Evolutionary conservation across 2,888 invertebrate genomes (phyloP), one percentile per base, ranked within the genome.

Genomic region (Rotaria magnacalcarata): DNA sequence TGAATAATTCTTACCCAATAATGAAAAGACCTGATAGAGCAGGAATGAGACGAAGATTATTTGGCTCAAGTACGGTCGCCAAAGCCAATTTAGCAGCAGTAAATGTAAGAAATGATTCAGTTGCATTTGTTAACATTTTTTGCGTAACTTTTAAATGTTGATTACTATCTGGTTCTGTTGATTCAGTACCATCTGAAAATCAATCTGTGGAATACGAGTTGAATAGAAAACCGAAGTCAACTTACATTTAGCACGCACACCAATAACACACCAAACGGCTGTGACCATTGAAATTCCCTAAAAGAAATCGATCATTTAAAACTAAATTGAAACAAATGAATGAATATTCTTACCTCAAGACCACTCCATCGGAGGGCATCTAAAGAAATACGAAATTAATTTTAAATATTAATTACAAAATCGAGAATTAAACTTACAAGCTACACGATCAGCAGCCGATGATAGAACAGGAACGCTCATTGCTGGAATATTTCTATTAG

Each of bases 361-460:
- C 80, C 80, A 47, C 47, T 80, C 47, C 47, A 80, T 43, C 80
- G 80, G 7, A 80, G 47, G 0, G 80, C 80, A 80, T 80, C 67
- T 67, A 41, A 67, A 67, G 4, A 67, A 16, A 19, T 7, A 0
- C n/a, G 11, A 34, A 19, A 67, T 34, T 16, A 14, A 67, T 67
- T 27, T n/a, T 2, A 34, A 67, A 67, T 34, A 34, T 67, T 34
- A 34, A 34, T 34, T 34, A 34, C 0, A 14, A 27, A 27, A n/a
- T 8, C 7, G 1, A 14, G 16, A 10, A 7, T 34, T 14, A 34
- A 67, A 67, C 34, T 19, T 67, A 67, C 67, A 80, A 80, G 80
- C 80, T n/a, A 80, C 47, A 47, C 80, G 80, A 47, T 80, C 80
- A 80, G 80, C 80, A 80, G 80, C 80, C 47, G 80, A 80, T 47